phyloP scores from a whole-genome alignment of 2,113 vertebrate genomes.

The Colinus virginianus region DNA sequence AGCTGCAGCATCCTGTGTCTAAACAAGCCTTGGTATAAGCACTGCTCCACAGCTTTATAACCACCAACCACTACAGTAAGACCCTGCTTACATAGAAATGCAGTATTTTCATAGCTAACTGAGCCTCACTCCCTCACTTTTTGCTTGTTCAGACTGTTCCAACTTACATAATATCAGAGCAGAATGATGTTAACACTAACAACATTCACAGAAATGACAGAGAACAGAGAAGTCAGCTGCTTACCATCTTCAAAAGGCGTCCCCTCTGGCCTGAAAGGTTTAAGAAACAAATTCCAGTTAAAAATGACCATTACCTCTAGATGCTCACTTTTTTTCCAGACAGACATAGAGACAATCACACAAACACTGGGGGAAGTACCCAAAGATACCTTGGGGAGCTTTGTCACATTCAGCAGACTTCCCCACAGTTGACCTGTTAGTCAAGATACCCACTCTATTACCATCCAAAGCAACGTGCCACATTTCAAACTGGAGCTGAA shows the following conservation, averaged over 20 bases:
- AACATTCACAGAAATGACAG: neutral
- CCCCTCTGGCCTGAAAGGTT: constrained; percentile 91
- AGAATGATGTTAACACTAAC: neutral
- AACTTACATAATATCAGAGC: neutral
- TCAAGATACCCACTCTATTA: neutral
- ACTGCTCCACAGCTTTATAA: rapidly evolving
- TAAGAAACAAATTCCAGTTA: constrained; percentile 67
- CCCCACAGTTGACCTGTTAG: neutral
- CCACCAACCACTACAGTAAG: neutral
- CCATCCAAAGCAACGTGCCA: neutral
- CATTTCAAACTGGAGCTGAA: neutral
- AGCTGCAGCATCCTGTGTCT: neutral
- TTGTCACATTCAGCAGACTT: rapidly evolving
- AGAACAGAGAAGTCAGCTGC: constrained; percentile 49
- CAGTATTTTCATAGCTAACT: rapidly evolving
- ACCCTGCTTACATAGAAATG: neutral
- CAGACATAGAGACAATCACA: neutral
- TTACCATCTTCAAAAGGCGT: constrained; percentile 99
- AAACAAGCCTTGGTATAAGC: neutral
- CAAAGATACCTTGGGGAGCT: neutral
- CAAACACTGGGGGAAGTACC: neutral
- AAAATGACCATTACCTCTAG: neutral
- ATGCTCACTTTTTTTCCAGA: neutral
- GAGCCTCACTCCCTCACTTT: neutral
- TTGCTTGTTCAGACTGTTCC: neutral